phyloP scores from a whole-genome alignment of 1,140 invertebrate species.

The Nymphalis io region DNA sequence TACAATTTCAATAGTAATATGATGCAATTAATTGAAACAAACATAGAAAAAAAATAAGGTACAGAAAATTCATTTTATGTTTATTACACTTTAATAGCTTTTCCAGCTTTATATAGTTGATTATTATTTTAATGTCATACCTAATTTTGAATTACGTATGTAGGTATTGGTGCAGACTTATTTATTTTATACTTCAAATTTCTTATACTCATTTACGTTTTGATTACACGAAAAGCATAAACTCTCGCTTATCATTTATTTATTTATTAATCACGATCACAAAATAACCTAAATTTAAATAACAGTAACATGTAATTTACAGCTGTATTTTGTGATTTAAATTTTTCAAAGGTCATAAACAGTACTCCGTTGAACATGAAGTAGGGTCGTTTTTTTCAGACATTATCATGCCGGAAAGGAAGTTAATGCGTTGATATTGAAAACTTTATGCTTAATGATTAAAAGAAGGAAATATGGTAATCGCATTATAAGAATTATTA shows the following conservation, averaged over 20 bases:
- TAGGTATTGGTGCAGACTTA: no score
- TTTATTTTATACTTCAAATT: no score
- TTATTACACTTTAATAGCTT: no score
- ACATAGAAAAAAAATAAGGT: no score
- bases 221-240: constrained; percentile 13
- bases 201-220: not conserved
- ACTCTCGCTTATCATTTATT: constrained; percentile 6
- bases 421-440: not conserved
- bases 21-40: no score
- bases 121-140: no score
- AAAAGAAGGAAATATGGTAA: not conserved
- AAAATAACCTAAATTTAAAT: constrained; percentile 11
- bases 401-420: not conserved
- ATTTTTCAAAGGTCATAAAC: not conserved
- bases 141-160: no score
- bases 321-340: not conserved
- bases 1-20: no score
- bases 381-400: not conserved
- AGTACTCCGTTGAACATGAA: no score
- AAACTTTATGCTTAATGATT: not conserved
- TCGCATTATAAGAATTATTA: not conserved
- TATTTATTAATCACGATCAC: constrained; percentile 25
- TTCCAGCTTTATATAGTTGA: no score
- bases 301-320: not conserved
- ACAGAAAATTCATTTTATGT: no score